Percentiles rank a stretch among this genome's conserved stretches.
Conservation (phyloP, 2,797 vertebrate species). For the Coracias cyanogaster region DNA sequence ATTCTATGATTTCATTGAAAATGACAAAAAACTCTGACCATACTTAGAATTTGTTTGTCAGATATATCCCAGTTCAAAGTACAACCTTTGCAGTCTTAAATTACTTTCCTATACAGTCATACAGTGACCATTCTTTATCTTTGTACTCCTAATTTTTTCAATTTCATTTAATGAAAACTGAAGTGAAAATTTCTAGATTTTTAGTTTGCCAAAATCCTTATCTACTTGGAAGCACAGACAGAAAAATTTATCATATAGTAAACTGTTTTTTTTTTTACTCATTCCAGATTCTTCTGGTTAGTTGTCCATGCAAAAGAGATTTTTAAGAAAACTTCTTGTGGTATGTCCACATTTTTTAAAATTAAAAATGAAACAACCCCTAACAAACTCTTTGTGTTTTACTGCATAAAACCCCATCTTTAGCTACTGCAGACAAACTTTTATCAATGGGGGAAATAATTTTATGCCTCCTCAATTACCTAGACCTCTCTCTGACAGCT, state of each 20-base stretch:
- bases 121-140: not conserved
- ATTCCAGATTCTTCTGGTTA: not conserved
- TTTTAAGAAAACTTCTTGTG: not conserved
- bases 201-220: not conserved
- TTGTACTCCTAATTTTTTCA: not conserved
- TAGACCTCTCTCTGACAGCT: not conserved
- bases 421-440: not conserved
- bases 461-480: not conserved
- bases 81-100: not conserved
- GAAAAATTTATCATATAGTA: not conserved
- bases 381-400: not conserved
- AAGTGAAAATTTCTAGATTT: not conserved
- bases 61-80: not conserved
- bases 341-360: not conserved
- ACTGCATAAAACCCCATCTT: fast-evolving
- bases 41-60: not conserved
- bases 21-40: not conserved
- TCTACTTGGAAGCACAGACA: not conserved
- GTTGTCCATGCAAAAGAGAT: not conserved
- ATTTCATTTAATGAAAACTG: not conserved
- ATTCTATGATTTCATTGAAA: not conserved
- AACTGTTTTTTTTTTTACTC: not conserved
- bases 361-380: not conserved
- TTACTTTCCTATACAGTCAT: not conserved
- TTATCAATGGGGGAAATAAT: not conserved